These are phyloP conservation scores for Pelecanus crispus DNA, from an alignment of 2,113 vertebrate species.

Conservation along the genomic window DNA sequence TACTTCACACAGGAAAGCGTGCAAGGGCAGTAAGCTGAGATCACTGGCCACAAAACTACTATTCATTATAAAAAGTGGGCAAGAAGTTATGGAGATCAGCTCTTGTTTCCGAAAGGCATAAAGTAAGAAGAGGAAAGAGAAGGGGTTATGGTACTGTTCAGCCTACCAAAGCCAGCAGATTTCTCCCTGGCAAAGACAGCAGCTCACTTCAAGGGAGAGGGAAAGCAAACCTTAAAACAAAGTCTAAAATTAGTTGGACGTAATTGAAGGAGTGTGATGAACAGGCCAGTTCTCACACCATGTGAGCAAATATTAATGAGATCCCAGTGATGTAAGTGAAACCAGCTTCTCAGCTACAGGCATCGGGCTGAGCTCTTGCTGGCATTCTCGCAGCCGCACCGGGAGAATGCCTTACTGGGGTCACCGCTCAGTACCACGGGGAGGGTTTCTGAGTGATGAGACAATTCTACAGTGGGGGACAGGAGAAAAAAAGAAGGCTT, in stretches of 20 bases:
- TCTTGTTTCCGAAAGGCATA: background rate
- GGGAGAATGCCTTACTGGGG: conserved; percentile 33
- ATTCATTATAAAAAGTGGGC: background rate
- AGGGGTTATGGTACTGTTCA: background rate
- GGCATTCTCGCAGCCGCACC: conserved; percentile 12
- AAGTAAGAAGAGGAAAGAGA: background rate
- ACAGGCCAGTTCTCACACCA: conserved; percentile 2
- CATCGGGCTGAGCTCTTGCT: conserved; percentile 4
- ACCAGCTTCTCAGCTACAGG: conserved; percentile 51
- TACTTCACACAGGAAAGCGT: background rate
- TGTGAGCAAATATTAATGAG: conserved; percentile 14
- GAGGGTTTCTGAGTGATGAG: conserved; percentile 41
- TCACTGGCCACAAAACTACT: background rate
- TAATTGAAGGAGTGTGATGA: background rate
- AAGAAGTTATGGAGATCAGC: background rate
- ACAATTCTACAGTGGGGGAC: conserved; percentile 47
- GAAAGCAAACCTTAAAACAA: background rate
- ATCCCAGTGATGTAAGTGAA: conserved; percentile 52
- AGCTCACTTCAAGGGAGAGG: background rate
- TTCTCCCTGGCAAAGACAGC: background rate
- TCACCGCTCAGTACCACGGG: background rate
- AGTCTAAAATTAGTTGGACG: background rate
- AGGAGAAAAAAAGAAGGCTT: conserved; percentile 87
- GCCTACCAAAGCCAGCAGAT: background rate
- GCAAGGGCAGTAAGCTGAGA: background rate